phyloP scores from a whole-genome alignment of 2,113 vertebrate species.

The Balaeniceps rex region DNA sequence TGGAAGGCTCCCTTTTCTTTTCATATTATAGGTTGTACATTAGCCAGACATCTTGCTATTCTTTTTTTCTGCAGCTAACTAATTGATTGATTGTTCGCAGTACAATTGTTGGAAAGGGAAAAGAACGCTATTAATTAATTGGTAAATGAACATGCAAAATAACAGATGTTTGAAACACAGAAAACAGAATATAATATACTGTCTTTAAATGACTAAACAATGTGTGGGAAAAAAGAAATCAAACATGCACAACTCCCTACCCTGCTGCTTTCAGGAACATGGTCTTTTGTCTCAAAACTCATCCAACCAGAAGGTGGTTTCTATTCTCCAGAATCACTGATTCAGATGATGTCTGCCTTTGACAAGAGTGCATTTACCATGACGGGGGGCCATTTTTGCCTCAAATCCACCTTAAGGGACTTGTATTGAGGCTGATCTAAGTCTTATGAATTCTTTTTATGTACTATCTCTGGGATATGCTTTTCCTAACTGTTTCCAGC shows the following conservation, averaged over 20 bases:
- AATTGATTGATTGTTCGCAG: not conserved
- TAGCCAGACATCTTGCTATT: not conserved
- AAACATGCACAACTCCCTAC: not conserved
- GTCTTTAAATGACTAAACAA: not conserved
- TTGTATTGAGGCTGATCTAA: not conserved
- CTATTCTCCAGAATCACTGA: slow-evolving; percentile 20
- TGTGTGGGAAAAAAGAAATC: not conserved
- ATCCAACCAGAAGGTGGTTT: slow-evolving; percentile 32
- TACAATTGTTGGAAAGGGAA: not conserved
- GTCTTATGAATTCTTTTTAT: not conserved
- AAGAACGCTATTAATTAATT: not conserved
- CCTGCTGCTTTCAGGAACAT: not conserved
- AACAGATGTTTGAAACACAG: not conserved
- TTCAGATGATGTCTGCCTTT: slow-evolving; percentile 18
- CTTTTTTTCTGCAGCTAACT: not conserved
- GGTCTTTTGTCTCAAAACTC: slow-evolving; percentile 5
- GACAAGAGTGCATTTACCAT: not conserved
- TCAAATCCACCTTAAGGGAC: not conserved
- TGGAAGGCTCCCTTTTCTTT: not conserved
- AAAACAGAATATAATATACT: not conserved
- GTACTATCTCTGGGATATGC: not conserved
- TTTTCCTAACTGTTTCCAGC: not conserved
- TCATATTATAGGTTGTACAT: not conserved
- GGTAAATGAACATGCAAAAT: not conserved
- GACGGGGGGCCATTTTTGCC: not conserved